These are phyloP conservation scores for Stenichneumon culpator DNA, from an alignment of 2,888 invertebrate species.

Conservation along the genomic window DNA sequence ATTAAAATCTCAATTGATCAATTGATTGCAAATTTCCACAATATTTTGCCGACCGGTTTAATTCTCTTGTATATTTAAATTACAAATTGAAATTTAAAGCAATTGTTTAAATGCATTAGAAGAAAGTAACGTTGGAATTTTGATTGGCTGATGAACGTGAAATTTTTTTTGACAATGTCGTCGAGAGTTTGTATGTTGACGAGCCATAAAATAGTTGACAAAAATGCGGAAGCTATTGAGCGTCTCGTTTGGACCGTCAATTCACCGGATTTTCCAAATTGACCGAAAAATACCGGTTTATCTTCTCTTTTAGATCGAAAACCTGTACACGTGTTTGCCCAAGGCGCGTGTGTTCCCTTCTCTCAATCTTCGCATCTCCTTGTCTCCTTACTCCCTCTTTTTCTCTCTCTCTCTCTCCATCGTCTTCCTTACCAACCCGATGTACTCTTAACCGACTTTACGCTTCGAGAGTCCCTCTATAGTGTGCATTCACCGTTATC, in stretches of 20 bases:
- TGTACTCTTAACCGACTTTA: slow-evolving; percentile 60
- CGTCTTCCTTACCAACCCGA: background rate
- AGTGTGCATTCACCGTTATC: slow-evolving; percentile 73
- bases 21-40: too few species aligned
- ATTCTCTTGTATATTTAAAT: too few species aligned
- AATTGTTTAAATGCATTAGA: too few species aligned
- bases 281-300: slow-evolving; percentile 52
- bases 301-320: slow-evolving; percentile 14
- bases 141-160: too few species aligned
- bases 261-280: slow-evolving; percentile 43
- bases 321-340: slow-evolving; percentile 4
- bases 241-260: background rate
- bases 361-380: background rate
- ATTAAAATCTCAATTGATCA: too few species aligned
- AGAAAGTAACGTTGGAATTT: too few species aligned
- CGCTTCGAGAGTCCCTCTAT: slow-evolving; percentile 16
- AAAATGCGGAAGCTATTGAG: slow-evolving; percentile 5
- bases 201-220: background rate
- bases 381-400: slow-evolving; percentile 3
- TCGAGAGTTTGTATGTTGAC: background rate
- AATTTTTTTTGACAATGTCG: background rate
- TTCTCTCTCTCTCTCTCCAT: background rate
- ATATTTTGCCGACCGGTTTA: too few species aligned
- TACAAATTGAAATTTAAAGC: too few species aligned
- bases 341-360: background rate